Percentiles rank a stretch among this genome's conserved stretches.
phyloP scores from a whole-genome alignment of 1,140 invertebrate genomes.

The Euwallacea fornicatus region DNA sequence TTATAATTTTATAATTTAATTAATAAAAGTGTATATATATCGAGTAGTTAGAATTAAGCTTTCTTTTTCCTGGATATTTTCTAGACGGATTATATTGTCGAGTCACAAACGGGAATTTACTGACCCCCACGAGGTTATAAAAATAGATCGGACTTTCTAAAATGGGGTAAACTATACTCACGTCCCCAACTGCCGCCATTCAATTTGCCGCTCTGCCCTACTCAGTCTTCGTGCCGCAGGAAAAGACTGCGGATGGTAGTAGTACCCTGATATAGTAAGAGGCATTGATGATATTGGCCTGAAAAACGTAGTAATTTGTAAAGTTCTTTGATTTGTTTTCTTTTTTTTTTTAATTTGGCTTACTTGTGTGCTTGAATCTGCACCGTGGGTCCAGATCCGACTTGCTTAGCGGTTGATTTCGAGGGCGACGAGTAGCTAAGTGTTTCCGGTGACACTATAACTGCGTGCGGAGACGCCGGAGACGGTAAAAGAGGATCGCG shows the following conservation, averaged over 20 bases:
- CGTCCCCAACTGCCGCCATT: constrained; percentile 57
- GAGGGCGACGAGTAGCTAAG: constrained; percentile 62
- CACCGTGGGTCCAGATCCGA: constrained; percentile 31
- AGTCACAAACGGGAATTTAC: too few species aligned
- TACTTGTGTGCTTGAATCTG: constrained; percentile 37
- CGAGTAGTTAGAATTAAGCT: too few species aligned
- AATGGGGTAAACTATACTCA: constrained; percentile 45
- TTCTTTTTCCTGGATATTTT: too few species aligned
- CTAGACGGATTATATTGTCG: too few species aligned
- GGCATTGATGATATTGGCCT: not conserved
- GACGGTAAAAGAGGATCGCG: constrained; percentile 60
- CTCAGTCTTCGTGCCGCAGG: constrained; percentile 53
- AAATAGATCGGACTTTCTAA: too few species aligned
- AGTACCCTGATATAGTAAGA: constrained; percentile 17
- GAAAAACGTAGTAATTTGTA: not conserved
- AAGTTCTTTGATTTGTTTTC: not conserved
- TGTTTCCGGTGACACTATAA: constrained; percentile 74
- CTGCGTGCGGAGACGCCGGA: constrained; percentile 68
- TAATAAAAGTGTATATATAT: too few species aligned
- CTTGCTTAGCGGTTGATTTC: constrained; percentile 39
- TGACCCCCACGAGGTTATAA: too few species aligned
- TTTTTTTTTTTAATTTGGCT: constrained; percentile 1
- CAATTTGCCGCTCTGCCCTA: constrained; percentile 55
- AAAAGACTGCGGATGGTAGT: constrained; percentile 44
- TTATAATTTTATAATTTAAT: too few species aligned